Conservation (phyloP, 2,113 vertebrate species). For the Microcebus tavaratra region DNA sequence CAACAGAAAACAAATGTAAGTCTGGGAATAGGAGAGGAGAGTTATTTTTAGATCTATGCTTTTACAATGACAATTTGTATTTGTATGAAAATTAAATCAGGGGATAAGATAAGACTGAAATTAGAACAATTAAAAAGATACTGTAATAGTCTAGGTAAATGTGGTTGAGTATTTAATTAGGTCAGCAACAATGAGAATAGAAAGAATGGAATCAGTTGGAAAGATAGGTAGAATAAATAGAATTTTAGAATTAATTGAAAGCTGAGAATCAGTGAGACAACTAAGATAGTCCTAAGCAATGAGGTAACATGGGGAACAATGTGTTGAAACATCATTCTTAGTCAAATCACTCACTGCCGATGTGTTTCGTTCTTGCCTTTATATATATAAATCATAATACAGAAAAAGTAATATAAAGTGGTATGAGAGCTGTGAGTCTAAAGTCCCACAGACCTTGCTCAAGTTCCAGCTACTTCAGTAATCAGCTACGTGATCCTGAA, state of each 20-base stretch:
- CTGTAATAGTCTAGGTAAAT: not conserved
- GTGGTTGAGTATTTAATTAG: not conserved
- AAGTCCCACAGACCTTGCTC: not conserved
- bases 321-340: not conserved
- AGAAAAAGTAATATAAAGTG: not conserved
- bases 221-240: not conserved
- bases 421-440: not conserved
- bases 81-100: not conserved
- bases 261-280: not conserved
- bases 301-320: not conserved
- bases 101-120: not conserved
- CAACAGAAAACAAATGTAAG: not conserved
- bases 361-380: not conserved
- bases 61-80: not conserved
- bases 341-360: not conserved
- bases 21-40: not conserved
- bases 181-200: not conserved
- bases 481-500: not conserved
- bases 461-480: not conserved
- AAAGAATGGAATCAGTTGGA: not conserved
- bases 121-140: slow-evolving; percentile 23
- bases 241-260: not conserved
- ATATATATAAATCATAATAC: not conserved
- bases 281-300: not conserved
- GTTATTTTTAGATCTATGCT: not conserved